Conservation (phyloP, 2,888 invertebrate genomes). For the Emesis castigata region DNA sequence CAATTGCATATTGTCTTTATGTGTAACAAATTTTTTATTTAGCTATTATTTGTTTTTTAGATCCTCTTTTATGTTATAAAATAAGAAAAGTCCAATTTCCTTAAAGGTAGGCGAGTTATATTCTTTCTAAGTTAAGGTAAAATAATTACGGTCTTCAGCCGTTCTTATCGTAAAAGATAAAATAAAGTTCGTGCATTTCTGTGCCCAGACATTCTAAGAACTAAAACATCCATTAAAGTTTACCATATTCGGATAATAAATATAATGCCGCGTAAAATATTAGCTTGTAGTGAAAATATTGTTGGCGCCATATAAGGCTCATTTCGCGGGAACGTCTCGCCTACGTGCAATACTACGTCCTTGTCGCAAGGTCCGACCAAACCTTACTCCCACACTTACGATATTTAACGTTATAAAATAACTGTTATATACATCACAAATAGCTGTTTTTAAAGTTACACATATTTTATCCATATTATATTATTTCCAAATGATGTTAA, state of each 20-base stretch:
- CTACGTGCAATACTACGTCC: slow-evolving; percentile 79
- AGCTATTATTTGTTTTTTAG: too few species aligned
- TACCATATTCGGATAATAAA: background rate
- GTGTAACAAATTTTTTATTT: too few species aligned
- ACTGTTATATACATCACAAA: background rate
- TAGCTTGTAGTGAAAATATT: slow-evolving; percentile 21
- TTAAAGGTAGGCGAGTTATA: too few species aligned
- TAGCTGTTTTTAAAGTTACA: background rate
- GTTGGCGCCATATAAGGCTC: slow-evolving; percentile 77
- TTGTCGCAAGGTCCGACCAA: slow-evolving; percentile 83
- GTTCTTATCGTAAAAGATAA: background rate
- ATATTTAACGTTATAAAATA: slow-evolving; percentile 7
- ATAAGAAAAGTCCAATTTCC: too few species aligned
- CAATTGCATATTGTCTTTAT: too few species aligned
- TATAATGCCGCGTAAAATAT: background rate
- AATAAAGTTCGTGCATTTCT: background rate
- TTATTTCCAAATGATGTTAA: background rate
- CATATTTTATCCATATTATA: background rate
- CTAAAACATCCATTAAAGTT: background rate
- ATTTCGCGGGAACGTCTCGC: slow-evolving; percentile 77
- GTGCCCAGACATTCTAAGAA: background rate
- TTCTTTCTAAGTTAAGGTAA: too few species aligned
- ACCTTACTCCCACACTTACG: slow-evolving; percentile 78
- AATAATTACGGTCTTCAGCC: background rate
- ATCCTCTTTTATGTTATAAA: too few species aligned